Evolutionary conservation across 1,140 invertebrate genomes (phyloP), one percentile per base, ranked within the genome.

Genomic region (Polyergus mexicanus): DNA sequence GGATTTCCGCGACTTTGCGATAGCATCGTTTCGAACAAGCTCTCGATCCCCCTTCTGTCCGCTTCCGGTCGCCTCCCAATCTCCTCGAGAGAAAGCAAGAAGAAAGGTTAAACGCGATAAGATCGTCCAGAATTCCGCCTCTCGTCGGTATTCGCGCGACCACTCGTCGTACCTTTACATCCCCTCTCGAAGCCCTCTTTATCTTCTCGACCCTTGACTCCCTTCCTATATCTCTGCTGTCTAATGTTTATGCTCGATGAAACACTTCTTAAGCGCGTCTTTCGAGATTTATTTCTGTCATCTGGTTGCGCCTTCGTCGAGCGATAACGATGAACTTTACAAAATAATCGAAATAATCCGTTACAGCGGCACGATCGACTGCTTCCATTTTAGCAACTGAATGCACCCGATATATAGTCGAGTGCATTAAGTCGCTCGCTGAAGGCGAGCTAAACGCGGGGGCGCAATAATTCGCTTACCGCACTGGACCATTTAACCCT

Each of bases 181-280:
- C 19, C 66, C 63, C 35, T 25, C 58, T 13, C 58, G 22, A 28
- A 41, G 25, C 32, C 38, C 47, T 81, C 66, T 69, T 81, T 69
- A 80, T 81, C 76, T 58, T 7, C 35, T 51, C 60, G 28, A 25
- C 7, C 54, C 66, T 60, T 22, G 66, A 60, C 22, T 58, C 44
- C 41, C 63, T 54, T 1, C 51, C 47, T n/a, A 22, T 58, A 84
- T 47, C 71, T 75, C 71, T 54, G 80, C 83, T 84, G 75, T 86
- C 80, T 86, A 84, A 76, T 84, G 71, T 84, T 86, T 84, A 86
- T 84, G 85, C 54, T 84, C 80, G 80, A 86, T 38, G 28, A 80
- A 25, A 69, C 63, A 51, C 60, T 75, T 63, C 62, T 86, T 86
- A 84, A 86, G n/a, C 69, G 71, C 60, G 80, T 76, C 66, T 84